These are phyloP conservation scores for Meloe dianella DNA, from an alignment of 2,888 invertebrate genomes.

Conservation along the genomic window DNA sequence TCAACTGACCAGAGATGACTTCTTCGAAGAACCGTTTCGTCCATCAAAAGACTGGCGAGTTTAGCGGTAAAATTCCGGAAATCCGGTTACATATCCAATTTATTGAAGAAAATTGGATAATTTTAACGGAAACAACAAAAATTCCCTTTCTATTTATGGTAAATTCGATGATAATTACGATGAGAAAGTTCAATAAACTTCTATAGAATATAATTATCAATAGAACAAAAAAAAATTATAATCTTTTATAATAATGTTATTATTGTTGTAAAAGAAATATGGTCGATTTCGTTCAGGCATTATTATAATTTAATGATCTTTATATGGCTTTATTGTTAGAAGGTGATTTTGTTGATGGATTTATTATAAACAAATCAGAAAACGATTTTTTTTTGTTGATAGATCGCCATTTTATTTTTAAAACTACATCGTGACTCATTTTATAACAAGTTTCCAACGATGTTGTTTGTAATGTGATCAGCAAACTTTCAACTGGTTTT, in stretches of 20 bases:
- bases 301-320: not conserved
- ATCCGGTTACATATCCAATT: constrained; percentile 21
- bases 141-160: too few relatives aligned
- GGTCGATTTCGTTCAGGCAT: not conserved
- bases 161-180: not conserved
- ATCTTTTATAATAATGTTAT: not conserved
- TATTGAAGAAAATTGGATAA: constrained; percentile 8
- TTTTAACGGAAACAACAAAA: too few relatives aligned
- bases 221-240: not conserved
- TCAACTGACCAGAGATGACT: not conserved
- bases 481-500: too few relatives aligned
- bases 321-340: not conserved
- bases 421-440: not conserved
- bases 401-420: too few relatives aligned
- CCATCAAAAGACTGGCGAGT: not conserved
- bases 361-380: not conserved
- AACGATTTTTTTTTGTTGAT: not conserved
- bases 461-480: too few relatives aligned
- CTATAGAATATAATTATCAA: not conserved
- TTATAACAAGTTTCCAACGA: too few relatives aligned
- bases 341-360: constrained; percentile 1
- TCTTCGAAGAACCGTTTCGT: not conserved
- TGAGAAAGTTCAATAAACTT: constrained; percentile 9
- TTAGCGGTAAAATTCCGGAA: constrained; percentile 16
- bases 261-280: not conserved